Base-by-base conservation (phyloP, 1,140 invertebrate species). In the Sminthurides bifidus region DNA sequence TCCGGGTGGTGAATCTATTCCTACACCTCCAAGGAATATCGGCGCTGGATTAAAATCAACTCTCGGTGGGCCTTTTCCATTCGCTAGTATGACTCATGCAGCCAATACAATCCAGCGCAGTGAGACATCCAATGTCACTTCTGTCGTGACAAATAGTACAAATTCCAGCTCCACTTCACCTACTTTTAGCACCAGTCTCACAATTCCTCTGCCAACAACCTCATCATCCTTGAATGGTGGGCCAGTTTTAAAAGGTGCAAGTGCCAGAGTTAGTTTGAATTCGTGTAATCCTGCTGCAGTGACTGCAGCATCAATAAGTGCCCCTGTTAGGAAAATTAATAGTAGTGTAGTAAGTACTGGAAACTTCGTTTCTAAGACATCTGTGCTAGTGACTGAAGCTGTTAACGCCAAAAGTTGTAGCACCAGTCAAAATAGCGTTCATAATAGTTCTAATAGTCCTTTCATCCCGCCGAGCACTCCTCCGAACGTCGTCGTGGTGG, bases 41-140 rank as follows among this genome's bases (percentile, higher is more conserved):
- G 30, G 45, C 29, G 40, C 41, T 0, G 56, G 58, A 6, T 40
- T 56, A 27, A 24, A 61, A 37, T 23, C 56, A 31, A 43, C 54
- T 12, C 45, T 53, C 23, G 61, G 59, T 27, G 76, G 77, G 40
- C 79, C 79, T 65, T 90, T 84, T 72, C 86, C 87, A 17, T 92
- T 89, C 69, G 82, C 85, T 61, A 89, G 86, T 70, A 90, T 92
- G 87, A 87, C 85, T 49, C 87, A 90, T 67, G 86, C 86, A 46
- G 79, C 79, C 4, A 77, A 70, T 45, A 74, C 77, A 15, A 75
- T 77, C 59, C 72, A 73, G 48, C 66, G 66, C 49, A 58, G 48
- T 44, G 62, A 60, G 26, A 54, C 45, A 45, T 30, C 37, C 38
- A 49, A 44, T 49, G 8, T 38, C 52, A 57, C 17, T 62, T 51